phyloP scores from a whole-genome alignment of 2,797 vertebrate genomes.

The Remorina albescens region DNA sequence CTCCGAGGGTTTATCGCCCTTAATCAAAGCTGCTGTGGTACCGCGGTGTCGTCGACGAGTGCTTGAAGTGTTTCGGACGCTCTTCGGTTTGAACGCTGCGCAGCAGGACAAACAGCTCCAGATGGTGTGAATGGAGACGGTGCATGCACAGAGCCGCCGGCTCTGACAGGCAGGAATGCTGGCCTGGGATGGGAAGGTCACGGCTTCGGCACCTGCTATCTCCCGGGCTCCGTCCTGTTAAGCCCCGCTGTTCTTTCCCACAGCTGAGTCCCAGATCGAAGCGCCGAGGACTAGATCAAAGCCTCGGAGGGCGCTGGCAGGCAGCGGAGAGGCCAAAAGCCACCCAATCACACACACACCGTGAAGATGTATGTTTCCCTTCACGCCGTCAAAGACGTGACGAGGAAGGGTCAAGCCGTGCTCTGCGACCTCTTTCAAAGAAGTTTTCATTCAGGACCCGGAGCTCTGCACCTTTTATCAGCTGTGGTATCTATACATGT shows the following conservation, averaged over 20 bases:
- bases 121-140: slow-evolving; percentile 80
- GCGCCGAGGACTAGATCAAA: slow-evolving; percentile 71
- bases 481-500: background rate
- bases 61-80: slow-evolving; percentile 69
- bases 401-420: slow-evolving; percentile 46
- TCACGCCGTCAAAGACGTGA: slow-evolving; percentile 56
- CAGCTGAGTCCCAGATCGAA: slow-evolving; percentile 69
- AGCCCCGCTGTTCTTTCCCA: slow-evolving; percentile 71
- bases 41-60: slow-evolving; percentile 54
- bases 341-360: slow-evolving; percentile 22
- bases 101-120: slow-evolving; percentile 65
- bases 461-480: slow-evolving; percentile 21
- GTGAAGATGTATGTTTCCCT: slow-evolving; percentile 52
- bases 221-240: slow-evolving; percentile 61
- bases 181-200: slow-evolving; percentile 72
- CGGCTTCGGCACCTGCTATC: slow-evolving; percentile 77
- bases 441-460: slow-evolving; percentile 6
- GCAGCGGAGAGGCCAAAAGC: slow-evolving; percentile 47
- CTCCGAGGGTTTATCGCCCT: slow-evolving; percentile 44
- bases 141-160: slow-evolving; percentile 57
- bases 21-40: slow-evolving; percentile 56
- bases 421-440: slow-evolving; percentile 9
- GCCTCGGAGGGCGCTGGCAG: slow-evolving; percentile 40
- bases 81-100: slow-evolving; percentile 56
- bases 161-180: slow-evolving; percentile 79